A percentile compares a stretch with the other conserved stretches of the same genome.
phyloP scores from a whole-genome alignment of 2,113 vertebrate species.

The Heliornis fulica region DNA sequence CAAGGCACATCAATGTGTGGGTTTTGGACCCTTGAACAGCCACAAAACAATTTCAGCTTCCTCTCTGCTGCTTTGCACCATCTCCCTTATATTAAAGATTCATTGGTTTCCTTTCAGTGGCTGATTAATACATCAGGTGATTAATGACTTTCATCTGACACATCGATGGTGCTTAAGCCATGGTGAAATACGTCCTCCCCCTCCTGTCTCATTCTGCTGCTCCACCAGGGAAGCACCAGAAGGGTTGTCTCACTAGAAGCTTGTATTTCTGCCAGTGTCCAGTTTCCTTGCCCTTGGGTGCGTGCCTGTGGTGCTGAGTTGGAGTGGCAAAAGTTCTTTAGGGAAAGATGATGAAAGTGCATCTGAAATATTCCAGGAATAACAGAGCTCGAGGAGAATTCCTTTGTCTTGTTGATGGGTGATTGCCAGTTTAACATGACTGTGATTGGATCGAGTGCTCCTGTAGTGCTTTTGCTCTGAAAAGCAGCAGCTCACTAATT shows the following conservation, averaged over 20 bases:
- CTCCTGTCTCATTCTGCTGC: not conserved
- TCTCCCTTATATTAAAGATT: not conserved
- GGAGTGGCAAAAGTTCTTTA: not conserved
- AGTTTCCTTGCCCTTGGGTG: not conserved
- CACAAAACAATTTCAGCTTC: not conserved
- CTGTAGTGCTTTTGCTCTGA: not conserved
- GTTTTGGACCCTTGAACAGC: not conserved
- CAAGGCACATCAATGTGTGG: not conserved
- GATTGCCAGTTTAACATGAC: not conserved
- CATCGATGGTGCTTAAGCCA: not conserved
- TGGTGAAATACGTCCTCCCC: not conserved
- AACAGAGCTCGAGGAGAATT: not conserved
- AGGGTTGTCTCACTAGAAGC: not conserved
- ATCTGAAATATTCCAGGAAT: not conserved
- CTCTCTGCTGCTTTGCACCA: not conserved
- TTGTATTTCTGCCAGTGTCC: not conserved
- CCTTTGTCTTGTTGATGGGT: not conserved
- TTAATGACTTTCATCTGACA: slow-evolving; percentile 35
- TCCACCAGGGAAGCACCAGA: not conserved
- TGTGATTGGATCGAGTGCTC: not conserved
- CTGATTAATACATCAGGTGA: slow-evolving; percentile 18
- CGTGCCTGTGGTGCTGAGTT: not conserved
- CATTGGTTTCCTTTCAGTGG: not conserved
- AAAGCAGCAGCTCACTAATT: not conserved
- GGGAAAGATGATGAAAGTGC: not conserved